Evolutionary conservation across 1,140 invertebrate species (phyloP), one percentile per base, ranked within the genome.

Genomic region (Cydia amplana): DNA sequence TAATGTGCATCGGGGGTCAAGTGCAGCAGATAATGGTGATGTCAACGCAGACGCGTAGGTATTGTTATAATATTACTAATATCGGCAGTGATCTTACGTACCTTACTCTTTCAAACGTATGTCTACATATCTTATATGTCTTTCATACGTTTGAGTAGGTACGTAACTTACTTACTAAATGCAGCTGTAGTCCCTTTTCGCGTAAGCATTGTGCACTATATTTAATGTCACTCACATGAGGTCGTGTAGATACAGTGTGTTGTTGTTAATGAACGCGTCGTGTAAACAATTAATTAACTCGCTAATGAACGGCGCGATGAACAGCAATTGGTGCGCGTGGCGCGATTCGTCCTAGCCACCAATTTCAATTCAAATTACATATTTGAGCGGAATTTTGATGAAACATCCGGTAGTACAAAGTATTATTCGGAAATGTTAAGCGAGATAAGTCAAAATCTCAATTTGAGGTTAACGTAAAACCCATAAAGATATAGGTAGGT

Each of bases 1-100:
- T 40, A 40, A 36, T 70, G 32, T 70, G 32, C 32, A 70, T n/a
- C 65, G n/a, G 65, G 28, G 65, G 65, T 70, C 65, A 70, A 70
- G 65, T 36, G 32, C 65, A 70, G 65, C 32, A 60, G 65, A 70
- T 70, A 70, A 70, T 40, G 36, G 36, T 32, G 14, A 23, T 23
- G 25, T 18, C n/a, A n/a, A 9, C n/a, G 28, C 16, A 23, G 32
- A 10, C 28, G 28, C 65, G 51, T 9, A n/a, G n/a, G n/a, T n/a
- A 60, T 60, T 60, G 55, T 60, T 60, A 51, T 51, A 0, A 18
- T 51, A 49, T 51, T 51, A 51, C n/a, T 23, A 60, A 12, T 5
- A 28, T 28, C 51, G 51, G 5, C 20, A 16, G n/a, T 5, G n/a
- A 55, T 60, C 18, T 23, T n/a, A n/a, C n/a, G n/a, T n/a, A n/a